These are phyloP conservation scores for Holothuria glaberrima DNA, from an alignment of 35 echinoderm and acorn worm genomes.

Conservation along the genomic window DNA sequence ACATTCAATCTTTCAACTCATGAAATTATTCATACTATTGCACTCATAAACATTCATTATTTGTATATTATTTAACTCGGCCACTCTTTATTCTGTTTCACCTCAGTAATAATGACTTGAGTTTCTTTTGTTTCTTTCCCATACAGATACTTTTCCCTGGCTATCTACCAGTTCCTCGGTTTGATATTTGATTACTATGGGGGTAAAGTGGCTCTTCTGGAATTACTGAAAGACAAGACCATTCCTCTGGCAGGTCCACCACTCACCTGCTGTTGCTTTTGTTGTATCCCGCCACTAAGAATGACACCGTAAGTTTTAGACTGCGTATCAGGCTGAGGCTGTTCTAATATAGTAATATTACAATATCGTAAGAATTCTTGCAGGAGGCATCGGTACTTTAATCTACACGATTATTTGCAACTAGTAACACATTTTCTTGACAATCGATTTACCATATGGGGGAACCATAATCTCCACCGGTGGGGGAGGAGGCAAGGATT, in stretches of 20 bases:
- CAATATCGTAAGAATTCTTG: neutral
- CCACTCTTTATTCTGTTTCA: neutral
- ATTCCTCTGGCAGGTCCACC: slow-evolving; percentile 77
- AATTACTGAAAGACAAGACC: slow-evolving; percentile 60
- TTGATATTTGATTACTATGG: slow-evolving; percentile 92
- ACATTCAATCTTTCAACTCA: too few relatives aligned
- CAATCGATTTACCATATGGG: too few relatives aligned
- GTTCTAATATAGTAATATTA: neutral
- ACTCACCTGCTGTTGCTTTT: slow-evolving; percentile 79
- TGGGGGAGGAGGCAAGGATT: too few relatives aligned
- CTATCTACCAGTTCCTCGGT: slow-evolving; percentile 93
- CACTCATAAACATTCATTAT: too few relatives aligned
- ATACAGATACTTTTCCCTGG: slow-evolving; percentile 84
- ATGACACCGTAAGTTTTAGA: slow-evolving; percentile 75
- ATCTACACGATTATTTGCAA: too few relatives aligned
- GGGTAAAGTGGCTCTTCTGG: slow-evolving; percentile 68
- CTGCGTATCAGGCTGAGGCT: too few relatives aligned
- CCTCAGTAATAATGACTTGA: neutral
- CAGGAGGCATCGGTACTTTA: too few relatives aligned
- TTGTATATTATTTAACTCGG: too few relatives aligned
- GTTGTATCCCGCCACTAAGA: slow-evolving; percentile 74
- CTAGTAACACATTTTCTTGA: too few relatives aligned
- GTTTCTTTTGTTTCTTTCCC: too few relatives aligned
- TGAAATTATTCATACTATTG: too few relatives aligned
- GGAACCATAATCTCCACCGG: too few relatives aligned